Evolutionary conservation across 2,113 vertebrate species (phyloP).

Genomic region (Phoenicopterus ruber): DNA sequence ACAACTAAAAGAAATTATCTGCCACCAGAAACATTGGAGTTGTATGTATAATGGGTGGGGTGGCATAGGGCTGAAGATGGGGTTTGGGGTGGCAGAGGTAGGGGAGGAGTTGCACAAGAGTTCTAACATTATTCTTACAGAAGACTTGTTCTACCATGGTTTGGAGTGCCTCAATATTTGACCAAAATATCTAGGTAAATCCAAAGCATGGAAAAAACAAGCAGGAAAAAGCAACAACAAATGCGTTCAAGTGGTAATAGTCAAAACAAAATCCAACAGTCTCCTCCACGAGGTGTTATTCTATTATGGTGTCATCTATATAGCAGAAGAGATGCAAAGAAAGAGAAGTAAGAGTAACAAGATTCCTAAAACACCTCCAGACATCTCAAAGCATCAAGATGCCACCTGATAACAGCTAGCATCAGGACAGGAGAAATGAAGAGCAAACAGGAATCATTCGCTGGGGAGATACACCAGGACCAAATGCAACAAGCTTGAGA

Average conservation of each 20-base stretch:
- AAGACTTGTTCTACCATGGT: background rate
- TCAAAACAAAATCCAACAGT: background rate
- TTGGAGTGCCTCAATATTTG: background rate
- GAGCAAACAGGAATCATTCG: background rate
- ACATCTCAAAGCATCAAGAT: background rate
- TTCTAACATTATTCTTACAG: background rate
- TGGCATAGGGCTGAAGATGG: background rate
- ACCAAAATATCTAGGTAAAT: background rate
- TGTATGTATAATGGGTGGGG: background rate
- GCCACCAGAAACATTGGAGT: background rate
- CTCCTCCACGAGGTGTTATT: background rate
- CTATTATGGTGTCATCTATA: background rate
- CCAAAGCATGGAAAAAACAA: background rate
- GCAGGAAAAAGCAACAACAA: background rate
- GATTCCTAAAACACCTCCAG: constrained; percentile 1
- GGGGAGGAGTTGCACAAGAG: background rate
- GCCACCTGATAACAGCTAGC: background rate
- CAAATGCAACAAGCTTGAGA: background rate
- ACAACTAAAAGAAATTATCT: background rate
- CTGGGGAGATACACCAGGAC: background rate
- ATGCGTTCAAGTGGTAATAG: background rate
- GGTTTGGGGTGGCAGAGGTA: background rate
- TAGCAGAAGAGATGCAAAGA: background rate
- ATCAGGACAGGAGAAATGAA: background rate
- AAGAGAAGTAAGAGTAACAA: background rate